Evolutionary conservation across 2,797 vertebrate genomes (phyloP), one percentile per base, ranked within the genome.

Genomic region (Neosilurus mollespiculum): DNA sequence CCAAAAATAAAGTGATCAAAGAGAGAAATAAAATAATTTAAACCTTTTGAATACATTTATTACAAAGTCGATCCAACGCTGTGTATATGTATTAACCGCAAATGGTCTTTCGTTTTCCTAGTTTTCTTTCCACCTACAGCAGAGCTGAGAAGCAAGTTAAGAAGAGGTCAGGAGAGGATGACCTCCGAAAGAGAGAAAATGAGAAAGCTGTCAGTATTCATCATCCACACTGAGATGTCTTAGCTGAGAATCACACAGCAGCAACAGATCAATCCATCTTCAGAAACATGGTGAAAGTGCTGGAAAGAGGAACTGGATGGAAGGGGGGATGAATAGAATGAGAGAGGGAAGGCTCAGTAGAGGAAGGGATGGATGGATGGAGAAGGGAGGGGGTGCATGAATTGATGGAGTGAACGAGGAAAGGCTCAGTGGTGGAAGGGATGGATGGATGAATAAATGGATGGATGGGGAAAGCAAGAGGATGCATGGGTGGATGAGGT

Each of bases 271-370:
- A 62, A 78, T 81, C 62, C 18, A 65, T 71, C 76, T 73, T 66
- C 83, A 86, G 78, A 78, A 84, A 49, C 67, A 18, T 70, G 34
- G n/a, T n/a, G n/a, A n/a, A n/a, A n/a, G n/a, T n/a, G n/a, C n/a
- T n/a, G n/a, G n/a, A n/a, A n/a, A n/a, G n/a, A n/a, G n/a, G n/a
- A n/a, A n/a, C n/a, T n/a, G n/a, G n/a, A n/a, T n/a, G n/a, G n/a
- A n/a, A n/a, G n/a, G n/a, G 6, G 2, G 37, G 37, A 6, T 43
- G 37, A 6, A 43, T 43, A 6, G 6, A 2, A 6, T 43, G 37
- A 43, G 37, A 43, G 37, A 43, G 6, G 2, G 37, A 43, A 43
- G 37, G 37, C 37, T 43, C 37, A 43, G 37, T 43, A 6, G 2
- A 43, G 37, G 37, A 43, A 43, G 37, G 37, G 26, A 72, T 49